Percentiles rank a stretch among this genome's conserved stretches.
Conservation (phyloP, 2,113 vertebrate species). For the Toxotes chatareus region DNA sequence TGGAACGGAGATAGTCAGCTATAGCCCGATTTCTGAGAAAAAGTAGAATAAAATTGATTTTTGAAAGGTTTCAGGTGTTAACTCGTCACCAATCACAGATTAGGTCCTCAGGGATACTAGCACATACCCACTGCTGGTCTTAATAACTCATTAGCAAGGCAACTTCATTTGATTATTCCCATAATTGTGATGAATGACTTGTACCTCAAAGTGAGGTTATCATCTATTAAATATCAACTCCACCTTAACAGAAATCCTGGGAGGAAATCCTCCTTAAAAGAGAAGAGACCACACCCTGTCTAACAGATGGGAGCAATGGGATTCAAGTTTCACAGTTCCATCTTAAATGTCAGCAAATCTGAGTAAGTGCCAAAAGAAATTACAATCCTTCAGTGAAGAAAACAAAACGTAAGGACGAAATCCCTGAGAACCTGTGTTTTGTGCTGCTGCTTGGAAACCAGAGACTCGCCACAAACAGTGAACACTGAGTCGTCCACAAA, state of each 20-base stretch:
- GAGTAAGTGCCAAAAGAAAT: slow-evolving; percentile 25
- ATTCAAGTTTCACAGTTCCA: slow-evolving; percentile 41
- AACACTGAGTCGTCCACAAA: neutral
- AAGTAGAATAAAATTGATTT: neutral
- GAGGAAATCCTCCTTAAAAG: slow-evolving; percentile 45
- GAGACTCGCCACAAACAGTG: slow-evolving; percentile 22
- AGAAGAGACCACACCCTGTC: slow-evolving; percentile 46
- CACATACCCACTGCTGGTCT: neutral
- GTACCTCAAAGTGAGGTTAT: neutral
- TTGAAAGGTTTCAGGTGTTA: neutral
- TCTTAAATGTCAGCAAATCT: slow-evolving; percentile 49
- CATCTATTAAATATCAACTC: slow-evolving; percentile 2
- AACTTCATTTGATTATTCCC: neutral
- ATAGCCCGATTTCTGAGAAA: slow-evolving; percentile 97
- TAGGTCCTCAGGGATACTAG: neutral
- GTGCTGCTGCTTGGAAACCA: slow-evolving; percentile 58
- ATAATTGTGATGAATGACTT: slow-evolving; percentile 4
- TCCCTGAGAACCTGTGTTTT: slow-evolving; percentile 47
- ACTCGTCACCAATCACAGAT: neutral
- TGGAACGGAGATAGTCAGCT: slow-evolving; percentile 99
- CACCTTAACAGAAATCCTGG: slow-evolving; percentile 33
- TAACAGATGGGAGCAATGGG: slow-evolving; percentile 34
- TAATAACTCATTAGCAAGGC: neutral
- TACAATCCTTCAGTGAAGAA: slow-evolving; percentile 23
- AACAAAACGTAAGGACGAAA: slow-evolving; percentile 11